Base-by-base conservation (phyloP, 2,888 invertebrate genomes). In the Xestia c-nigrum region DNA sequence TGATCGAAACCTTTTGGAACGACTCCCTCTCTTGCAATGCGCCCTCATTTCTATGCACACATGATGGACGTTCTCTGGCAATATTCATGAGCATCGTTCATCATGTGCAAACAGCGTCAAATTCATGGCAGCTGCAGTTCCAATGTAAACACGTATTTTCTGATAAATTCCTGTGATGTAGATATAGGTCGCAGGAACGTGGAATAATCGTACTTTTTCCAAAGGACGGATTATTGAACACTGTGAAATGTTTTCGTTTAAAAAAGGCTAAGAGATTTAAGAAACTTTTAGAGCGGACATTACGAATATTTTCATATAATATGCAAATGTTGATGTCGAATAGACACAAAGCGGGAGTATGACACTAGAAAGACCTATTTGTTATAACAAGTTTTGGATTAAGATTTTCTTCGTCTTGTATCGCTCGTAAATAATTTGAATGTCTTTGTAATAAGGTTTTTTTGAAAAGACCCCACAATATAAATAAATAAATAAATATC, bases 71-170 rank as follows among this genome's bases (percentile, higher is more conserved):
- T 16, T 43, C 72, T 80, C 31, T n/a, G 38, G n/a, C 24, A 80
- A 38, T 76, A 76, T 76, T 76, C 80, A 80, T 80, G 73, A 76
- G 73, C 46, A 16, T 31, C 50, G 24, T 46, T 40, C 69, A 43
- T 61, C n/a, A 52, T 72, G 2, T 68, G 19, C 40, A 80, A 19
- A 61, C 12, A 61, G 50, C 50, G 46, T 21, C 6, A 43, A 61
- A 46, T 38, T 52, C 57, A 43, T 59, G 19, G 43, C 76, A 19
- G 57, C 31, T 47, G n/a, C 31, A 50, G 16, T 57, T 14, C 9
- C 21, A 55, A 47, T 6, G 6, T 40, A 6, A 40, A 38, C 24
- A 47, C 2, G 16, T 14, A n/a, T 55, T 24, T 46, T 0, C 24
- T 68, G 24, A 31, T 38, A 38, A 40, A n/a, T 14, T n/a, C 21